Conservation (phyloP, 2,888 invertebrate genomes). For the Hydriomena furcata region DNA sequence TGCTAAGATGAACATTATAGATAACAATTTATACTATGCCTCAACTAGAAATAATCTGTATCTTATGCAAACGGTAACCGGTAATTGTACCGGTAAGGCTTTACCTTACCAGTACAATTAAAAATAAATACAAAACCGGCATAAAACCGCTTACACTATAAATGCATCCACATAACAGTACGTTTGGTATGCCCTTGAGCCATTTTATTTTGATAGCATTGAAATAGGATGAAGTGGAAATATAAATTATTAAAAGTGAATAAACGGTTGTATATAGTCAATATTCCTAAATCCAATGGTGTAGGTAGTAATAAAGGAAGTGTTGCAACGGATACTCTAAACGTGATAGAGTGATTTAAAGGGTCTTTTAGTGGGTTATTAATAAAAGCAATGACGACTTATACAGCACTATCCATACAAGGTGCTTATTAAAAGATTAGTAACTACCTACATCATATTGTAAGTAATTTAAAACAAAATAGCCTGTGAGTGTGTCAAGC, state of each 20-base stretch:
- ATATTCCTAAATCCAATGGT: slow-evolving; percentile 3
- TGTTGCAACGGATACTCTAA: slow-evolving; percentile 12
- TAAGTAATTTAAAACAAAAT: too few species aligned
- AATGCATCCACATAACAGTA: background rate
- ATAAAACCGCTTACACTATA: background rate
- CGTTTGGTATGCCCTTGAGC: slow-evolving; percentile 15
- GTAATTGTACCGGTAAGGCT: too few species aligned
- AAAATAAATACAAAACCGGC: too few species aligned
- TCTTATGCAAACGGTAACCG: too few species aligned
- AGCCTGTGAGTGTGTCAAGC: too few species aligned
- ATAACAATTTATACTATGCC: too few species aligned
- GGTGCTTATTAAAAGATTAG: background rate
- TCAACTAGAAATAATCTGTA: too few species aligned
- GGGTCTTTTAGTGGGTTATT: slow-evolving; percentile 3
- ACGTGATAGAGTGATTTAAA: slow-evolving; percentile 17
- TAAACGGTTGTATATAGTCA: slow-evolving; percentile 2
- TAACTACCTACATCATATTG: too few species aligned
- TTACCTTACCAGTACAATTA: too few species aligned
- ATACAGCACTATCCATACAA: background rate
- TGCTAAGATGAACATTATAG: too few species aligned
- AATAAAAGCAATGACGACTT: background rate
- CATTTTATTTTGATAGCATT: slow-evolving; percentile 15
- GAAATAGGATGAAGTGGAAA: slow-evolving; percentile 11
- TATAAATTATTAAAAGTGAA: slow-evolving; percentile 1
- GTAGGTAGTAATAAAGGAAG: slow-evolving; percentile 10